These are phyloP conservation scores for Saguinus imperator DNA, from an alignment of 2,113 vertebrate species.

Conservation along the genomic window DNA sequence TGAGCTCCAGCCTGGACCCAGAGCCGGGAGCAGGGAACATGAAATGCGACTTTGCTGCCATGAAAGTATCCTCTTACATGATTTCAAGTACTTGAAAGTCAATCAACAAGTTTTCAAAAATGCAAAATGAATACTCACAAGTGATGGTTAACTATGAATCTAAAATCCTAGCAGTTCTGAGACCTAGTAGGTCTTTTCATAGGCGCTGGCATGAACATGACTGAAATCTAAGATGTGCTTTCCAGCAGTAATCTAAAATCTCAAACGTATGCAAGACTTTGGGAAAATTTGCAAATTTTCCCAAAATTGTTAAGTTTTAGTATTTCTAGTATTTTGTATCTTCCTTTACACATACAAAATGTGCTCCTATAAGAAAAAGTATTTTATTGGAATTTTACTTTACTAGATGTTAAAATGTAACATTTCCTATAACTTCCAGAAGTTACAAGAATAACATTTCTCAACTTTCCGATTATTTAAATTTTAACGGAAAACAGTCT, in stretches of 20 bases:
- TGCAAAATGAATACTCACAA: background rate
- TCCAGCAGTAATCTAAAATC: constrained; percentile 32
- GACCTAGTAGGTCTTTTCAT: background rate
- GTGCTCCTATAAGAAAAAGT: background rate
- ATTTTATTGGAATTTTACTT: background rate
- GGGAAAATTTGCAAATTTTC: background rate
- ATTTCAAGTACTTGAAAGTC: background rate
- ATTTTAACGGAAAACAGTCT: background rate
- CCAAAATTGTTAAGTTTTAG: background rate
- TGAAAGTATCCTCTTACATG: background rate
- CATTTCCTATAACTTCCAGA: background rate
- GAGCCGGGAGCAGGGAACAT: background rate
- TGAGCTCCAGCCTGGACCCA: constrained; percentile 16
- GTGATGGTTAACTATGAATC: background rate
- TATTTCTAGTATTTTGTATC: background rate
- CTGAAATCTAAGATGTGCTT: constrained; percentile 32
- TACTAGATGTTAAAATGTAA: background rate
- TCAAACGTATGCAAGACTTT: background rate
- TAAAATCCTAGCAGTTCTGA: background rate
- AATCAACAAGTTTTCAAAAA: constrained; percentile 13
- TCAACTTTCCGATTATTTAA: constrained; percentile 18
- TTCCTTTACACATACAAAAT: background rate
- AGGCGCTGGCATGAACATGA: background rate
- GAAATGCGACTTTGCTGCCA: background rate
- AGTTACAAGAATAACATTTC: constrained; percentile 1